A percentile compares a stretch with the other conserved stretches of the same genome.
Evolutionary conservation across 2,113 vertebrate genomes (phyloP).

Genomic region (Paramormyrops kingsleyae): DNA sequence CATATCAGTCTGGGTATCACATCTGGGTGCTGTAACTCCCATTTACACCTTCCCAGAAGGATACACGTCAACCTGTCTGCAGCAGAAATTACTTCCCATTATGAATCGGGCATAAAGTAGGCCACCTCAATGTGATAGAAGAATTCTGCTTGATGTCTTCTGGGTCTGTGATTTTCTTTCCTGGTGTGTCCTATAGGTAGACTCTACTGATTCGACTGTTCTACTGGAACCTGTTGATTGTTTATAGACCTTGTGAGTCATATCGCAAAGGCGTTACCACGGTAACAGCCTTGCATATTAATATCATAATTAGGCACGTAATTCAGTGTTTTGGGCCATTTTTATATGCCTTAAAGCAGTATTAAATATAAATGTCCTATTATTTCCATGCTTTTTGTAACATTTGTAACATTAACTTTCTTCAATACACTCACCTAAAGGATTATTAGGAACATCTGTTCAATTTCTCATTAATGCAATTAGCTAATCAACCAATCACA

Average conservation of each 20-base stretch:
- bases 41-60: conserved; percentile 7
- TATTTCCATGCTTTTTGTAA: background rate
- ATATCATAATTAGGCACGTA: background rate
- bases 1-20: background rate
- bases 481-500: too few species aligned
- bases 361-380: background rate
- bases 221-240: background rate
- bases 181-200: background rate
- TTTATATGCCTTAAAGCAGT: background rate
- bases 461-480: too few species aligned
- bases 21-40: background rate
- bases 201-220: background rate
- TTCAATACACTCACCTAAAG: background rate
- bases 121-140: background rate
- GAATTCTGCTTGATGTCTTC: background rate
- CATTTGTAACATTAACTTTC: background rate
- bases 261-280: background rate
- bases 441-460: too few species aligned
- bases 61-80: background rate
- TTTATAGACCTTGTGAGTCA: background rate
- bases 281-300: conserved; percentile 5
- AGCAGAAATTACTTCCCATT: background rate
- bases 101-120: background rate
- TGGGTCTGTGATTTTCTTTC: background rate
- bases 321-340: background rate